These are phyloP conservation scores for Drosophila nigricruria DNA, from an alignment of 2,888 invertebrate species.

Conservation along the genomic window DNA sequence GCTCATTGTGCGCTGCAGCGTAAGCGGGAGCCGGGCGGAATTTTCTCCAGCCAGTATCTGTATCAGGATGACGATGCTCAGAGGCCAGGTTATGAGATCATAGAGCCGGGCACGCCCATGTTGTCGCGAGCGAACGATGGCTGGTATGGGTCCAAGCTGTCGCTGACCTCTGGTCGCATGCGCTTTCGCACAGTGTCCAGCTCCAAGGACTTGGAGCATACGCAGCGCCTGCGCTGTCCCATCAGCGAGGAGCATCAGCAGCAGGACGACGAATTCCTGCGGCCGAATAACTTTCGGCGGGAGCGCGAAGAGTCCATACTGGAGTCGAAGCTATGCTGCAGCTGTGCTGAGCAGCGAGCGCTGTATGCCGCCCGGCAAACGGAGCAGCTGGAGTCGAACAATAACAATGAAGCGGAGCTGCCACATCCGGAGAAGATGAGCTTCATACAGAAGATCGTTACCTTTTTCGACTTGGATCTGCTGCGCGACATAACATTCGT, in stretches of 20 bases:
- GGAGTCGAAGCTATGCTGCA: constrained; percentile 66
- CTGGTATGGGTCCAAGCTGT: constrained; percentile 82
- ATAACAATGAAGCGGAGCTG: constrained; percentile 1
- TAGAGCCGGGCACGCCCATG: constrained; percentile 89
- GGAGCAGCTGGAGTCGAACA: constrained; percentile 4
- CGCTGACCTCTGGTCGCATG: constrained; percentile 68
- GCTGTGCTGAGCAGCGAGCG: constrained; percentile 75
- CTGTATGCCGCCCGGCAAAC: constrained; percentile 50
- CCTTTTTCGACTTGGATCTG: constrained; percentile 90
- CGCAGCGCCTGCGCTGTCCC: constrained; percentile 68
- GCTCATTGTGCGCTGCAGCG: constrained; percentile 79
- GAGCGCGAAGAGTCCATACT: constrained; percentile 77
- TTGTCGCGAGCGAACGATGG: constrained; percentile 86
- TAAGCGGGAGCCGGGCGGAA: constrained; percentile 76
- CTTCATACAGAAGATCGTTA: constrained; percentile 87
- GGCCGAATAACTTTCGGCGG: constrained; percentile 82
- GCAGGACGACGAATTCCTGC: constrained; percentile 66
- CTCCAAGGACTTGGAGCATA: constrained; percentile 76
- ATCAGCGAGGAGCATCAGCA: constrained; percentile 71
- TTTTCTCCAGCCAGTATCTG: constrained; percentile 87
- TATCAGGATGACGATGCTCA: constrained; percentile 87
- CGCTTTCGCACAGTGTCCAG: constrained; percentile 77
- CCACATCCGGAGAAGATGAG: constrained; percentile 43
- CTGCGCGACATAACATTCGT: constrained; percentile 89
- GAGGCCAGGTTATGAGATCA: constrained; percentile 89